Evolutionary conservation across 2,888 invertebrate genomes (phyloP), one percentile per base, ranked within the genome.

Genomic region (Pyrocoelia pectoralis): DNA sequence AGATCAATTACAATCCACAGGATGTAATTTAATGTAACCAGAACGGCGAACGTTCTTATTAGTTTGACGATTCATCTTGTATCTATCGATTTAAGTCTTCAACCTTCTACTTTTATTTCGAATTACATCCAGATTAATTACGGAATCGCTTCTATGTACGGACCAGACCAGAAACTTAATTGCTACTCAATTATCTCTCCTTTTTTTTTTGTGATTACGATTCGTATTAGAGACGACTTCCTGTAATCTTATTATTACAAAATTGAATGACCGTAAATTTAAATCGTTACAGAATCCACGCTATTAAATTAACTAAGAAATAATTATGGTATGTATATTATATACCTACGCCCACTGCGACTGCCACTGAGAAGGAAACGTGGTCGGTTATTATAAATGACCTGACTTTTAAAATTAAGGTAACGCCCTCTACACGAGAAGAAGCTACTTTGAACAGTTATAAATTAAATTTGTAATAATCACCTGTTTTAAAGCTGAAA

Each of bases 41-140:
- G 14, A 53, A 33, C 33, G 19, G 50, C 50, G 61, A 55, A 61
- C 55, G 61, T 56, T 61, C 49, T 56, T 61, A 49, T 55, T 61
- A 29, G 41, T 29, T 50, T 43, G 18, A 46, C 43, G 48, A 61
- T 55, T 55, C 29, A 53, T 59, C 59, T 33, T 53, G 13, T 43
- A 54, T 38, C 17, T 41, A 41, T 12, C 33, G 33, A 59, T 59
- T 24, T 53, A 8, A 61, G 67, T 24, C 24, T 6, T 24, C 24
- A 6, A 24, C 24, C 24, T 5, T 24, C 24, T 6, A 24, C 4
- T 24, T 24, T 24, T 71, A 62, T 68, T 67, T 67, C 64, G 70
- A 66, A 61, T 61, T 60, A 46, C 65, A 60, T 63, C 67, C n/a
- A 66, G 65, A 70, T 71, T 67, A 64, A 71, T 70, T 65, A 60